These are phyloP conservation scores for Sus scrofa DNA, from an alignment of 2,113 vertebrate genomes.

Conservation along the genomic window T2T-Sscrofa CM000813.6:134311501-134312000, in stretches of 20 bases:
- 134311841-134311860: background rate
- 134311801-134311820: background rate
- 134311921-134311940: background rate
- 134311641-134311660: background rate
- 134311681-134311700: background rate
- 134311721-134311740: background rate
- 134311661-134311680: background rate
- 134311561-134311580: too few relatives aligned
- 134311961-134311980: fast-evolving
- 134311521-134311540: too few relatives aligned
- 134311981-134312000: fast-evolving
- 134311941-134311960: background rate
- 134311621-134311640: too few relatives aligned
- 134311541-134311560: too few relatives aligned
- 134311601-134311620: too few relatives aligned
- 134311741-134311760: background rate
- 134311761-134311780: background rate
- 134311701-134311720: conserved; percentile 4
- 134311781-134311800: background rate
- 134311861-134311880: background rate
- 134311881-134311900: background rate
- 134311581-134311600: too few relatives aligned
- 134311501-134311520: too few relatives aligned
- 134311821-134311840: background rate
- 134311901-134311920: background rate